A percentile compares a stretch with the other conserved stretches of the same genome.
Conservation (phyloP, 1,140 invertebrate genomes). For the Prorops nasuta region DNA sequence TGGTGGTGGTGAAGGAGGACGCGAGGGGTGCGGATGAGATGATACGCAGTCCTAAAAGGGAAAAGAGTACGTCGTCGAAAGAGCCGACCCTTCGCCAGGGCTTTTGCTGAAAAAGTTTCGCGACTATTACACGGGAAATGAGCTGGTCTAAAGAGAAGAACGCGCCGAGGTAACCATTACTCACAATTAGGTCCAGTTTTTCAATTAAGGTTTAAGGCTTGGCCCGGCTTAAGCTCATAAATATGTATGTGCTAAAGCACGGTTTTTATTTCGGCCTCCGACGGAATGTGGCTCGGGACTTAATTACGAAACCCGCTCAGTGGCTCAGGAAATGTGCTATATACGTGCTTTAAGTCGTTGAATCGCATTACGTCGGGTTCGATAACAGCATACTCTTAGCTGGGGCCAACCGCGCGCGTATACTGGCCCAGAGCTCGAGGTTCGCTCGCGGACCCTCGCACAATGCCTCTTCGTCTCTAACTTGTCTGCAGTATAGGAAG, state of each 20-base stretch:
- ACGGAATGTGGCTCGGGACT: constrained; percentile 1
- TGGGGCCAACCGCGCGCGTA: too few species aligned
- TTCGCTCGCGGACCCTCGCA: too few species aligned
- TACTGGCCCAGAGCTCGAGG: too few species aligned
- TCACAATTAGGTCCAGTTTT: constrained; percentile 33
- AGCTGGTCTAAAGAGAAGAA: constrained; percentile 18
- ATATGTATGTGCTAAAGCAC: constrained; percentile 24
- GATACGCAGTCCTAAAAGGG: too few species aligned
- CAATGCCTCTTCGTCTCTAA: too few species aligned
- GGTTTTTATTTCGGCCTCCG: constrained; percentile 16
- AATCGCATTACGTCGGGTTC: neutral
- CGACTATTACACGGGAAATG: constrained; percentile 7
- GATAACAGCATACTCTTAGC: too few species aligned
- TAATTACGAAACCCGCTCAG: constrained; percentile 17
- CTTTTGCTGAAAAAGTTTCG: constrained; percentile 11
- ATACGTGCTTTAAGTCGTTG: neutral
- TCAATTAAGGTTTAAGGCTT: constrained; percentile 25
- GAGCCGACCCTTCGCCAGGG: too few species aligned
- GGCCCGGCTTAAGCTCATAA: constrained; percentile 19
- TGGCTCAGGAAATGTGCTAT: neutral
- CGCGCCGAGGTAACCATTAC: constrained; percentile 22
- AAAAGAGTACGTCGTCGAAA: too few species aligned
- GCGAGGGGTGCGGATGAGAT: too few species aligned
- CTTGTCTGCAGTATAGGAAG: too few species aligned
- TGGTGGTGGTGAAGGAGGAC: too few species aligned